Base-by-base conservation (phyloP, 1,140 invertebrate species). In the Rhyzopertha dominica region DNA sequence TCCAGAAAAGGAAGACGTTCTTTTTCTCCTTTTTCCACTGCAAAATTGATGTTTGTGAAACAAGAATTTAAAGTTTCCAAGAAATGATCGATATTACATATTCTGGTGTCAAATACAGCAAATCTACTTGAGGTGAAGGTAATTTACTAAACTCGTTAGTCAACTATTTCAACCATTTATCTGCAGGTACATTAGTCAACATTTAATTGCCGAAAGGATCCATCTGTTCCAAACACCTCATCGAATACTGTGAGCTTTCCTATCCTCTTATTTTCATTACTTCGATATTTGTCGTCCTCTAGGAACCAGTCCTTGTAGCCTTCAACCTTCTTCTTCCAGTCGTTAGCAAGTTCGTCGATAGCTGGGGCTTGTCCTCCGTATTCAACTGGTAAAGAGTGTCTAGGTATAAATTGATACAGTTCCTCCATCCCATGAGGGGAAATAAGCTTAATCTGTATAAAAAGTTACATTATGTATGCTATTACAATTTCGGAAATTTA, bases 161-260 rank as follows among this genome's bases (percentile, higher is more conserved):
- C n/a, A n/a, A n/a, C n/a, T n/a, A n/a, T n/a, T n/a, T n/a, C n/a
- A n/a, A n/a, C n/a, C n/a, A n/a, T n/a, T n/a, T n/a, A n/a, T n/a
- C n/a, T n/a, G n/a, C n/a, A n/a, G n/a, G n/a, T n/a, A n/a, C n/a
- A n/a, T 48, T 40, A 52, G 36, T 52, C 50, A 17, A 52, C 29
- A 18, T 44, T 49, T 13, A 52, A 22, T 40, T 52, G 43, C 30
- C 46, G 36, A 43, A 52, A 52, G 12, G 41, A 49, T 30, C 35
- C 43, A 35, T 52, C 50, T 5, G 45, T 44, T 32, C 50, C 50
- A 40, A 52, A 82, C 1, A 80, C 56, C 32, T 68, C 70, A 19
- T 74, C 70, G 2, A 72, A 63, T 23, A 74, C 76, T 35, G 77
- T 72, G 1, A 77, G 71, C 50, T 71, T 73, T 1, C 74, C 79